phyloP scores from a whole-genome alignment of 2,113 vertebrate genomes.

The Cyprinus carpio region DNA sequence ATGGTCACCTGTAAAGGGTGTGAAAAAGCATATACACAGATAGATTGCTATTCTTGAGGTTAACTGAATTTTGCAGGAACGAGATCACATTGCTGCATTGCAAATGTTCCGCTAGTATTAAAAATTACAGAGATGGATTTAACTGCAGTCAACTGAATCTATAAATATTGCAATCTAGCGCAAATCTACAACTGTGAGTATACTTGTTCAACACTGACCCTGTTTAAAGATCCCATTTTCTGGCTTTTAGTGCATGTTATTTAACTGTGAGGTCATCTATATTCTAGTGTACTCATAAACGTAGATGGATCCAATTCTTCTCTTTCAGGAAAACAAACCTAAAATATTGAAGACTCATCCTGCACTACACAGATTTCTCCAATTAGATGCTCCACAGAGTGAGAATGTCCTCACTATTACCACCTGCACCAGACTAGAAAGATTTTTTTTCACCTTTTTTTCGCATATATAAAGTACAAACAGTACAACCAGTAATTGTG shows the following conservation, averaged over 20 bases:
- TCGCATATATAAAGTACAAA: too few species aligned
- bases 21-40: constrained; percentile 8
- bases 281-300: neutral
- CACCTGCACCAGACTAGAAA: too few species aligned
- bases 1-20: constrained; percentile 34
- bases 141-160: neutral
- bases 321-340: neutral
- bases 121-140: neutral
- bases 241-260: neutral
- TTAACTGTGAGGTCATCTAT: neutral
- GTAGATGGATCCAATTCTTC: neutral
- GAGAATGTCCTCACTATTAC: too few species aligned
- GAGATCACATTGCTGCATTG: neutral
- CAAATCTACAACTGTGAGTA: neutral
- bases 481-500: too few species aligned
- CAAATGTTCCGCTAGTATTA: neutral
- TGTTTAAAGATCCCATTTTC: neutral
- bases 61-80: constrained; percentile 23
- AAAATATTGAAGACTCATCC: neutral
- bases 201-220: neutral
- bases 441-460: too few species aligned
- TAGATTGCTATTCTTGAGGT: constrained; percentile 24
- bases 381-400: neutral
- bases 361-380: neutral
- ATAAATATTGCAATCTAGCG: neutral